Percentiles rank a stretch among this genome's conserved stretches.
phyloP scores from a whole-genome alignment of 2,113 vertebrate species.

The Cyprinodon brontotheroides region DNA sequence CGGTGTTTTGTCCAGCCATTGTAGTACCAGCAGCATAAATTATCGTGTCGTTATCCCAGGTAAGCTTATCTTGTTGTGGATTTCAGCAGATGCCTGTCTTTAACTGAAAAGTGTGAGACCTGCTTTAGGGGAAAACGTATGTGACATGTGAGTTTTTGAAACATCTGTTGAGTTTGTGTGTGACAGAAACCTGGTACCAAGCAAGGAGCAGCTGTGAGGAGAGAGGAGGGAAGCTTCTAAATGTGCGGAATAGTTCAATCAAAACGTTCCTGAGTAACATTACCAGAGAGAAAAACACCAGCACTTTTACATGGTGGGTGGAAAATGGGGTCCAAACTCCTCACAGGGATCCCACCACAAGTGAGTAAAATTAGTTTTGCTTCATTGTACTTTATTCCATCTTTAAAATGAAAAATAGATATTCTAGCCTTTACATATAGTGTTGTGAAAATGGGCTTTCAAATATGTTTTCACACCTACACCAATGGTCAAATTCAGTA shows the following conservation, averaged over 20 bases:
- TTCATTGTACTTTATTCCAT: not conserved
- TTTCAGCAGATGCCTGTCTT: conserved; percentile 47
- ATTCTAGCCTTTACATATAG: not conserved
- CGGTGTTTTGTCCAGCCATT: too few relatives aligned
- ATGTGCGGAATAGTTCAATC: conserved; percentile 25
- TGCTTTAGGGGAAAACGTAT: not conserved
- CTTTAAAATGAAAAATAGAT: not conserved
- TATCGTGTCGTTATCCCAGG: conserved; percentile 26
- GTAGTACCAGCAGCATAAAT: conserved; percentile 24
- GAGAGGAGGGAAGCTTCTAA: conserved; percentile 70
- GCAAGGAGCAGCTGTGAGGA: conserved; percentile 65
- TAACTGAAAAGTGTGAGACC: conserved; percentile 13
- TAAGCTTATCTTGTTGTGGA: conserved; percentile 62
- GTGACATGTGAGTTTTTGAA: conserved; percentile 20
- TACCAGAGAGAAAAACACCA: not conserved
- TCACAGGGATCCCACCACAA: not conserved
- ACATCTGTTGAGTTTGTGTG: conserved; percentile 71
- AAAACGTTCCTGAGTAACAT: conserved; percentile 52
- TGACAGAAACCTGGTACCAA: conserved; percentile 56
- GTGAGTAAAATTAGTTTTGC: conserved; percentile 58
- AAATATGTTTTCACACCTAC: not conserved
- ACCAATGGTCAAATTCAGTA: not conserved
- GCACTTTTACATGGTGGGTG: conserved; percentile 75
- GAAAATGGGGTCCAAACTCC: conserved; percentile 24
- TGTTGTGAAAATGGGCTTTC: not conserved